phyloP scores from a whole-genome alignment of 2,888 invertebrate genomes.

The Drosophila mettleri region DNA sequence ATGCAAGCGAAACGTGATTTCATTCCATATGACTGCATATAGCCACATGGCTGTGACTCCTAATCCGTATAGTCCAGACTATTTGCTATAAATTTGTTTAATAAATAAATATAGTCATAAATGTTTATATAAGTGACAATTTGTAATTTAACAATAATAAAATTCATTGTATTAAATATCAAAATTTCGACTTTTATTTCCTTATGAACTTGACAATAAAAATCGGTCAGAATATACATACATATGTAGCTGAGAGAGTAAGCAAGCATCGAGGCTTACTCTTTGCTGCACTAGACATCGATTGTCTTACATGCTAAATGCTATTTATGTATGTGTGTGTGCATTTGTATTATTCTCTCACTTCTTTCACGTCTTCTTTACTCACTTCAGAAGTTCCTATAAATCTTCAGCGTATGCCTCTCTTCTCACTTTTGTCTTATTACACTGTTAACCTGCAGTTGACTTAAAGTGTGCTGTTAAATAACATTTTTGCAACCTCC shows the following conservation, averaged over 20 bases:
- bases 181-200: too few species aligned
- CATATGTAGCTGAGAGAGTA: too few species aligned
- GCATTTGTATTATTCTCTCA: too few species aligned
- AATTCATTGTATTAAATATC: neutral
- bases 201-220: neutral
- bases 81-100: slow-evolving; percentile 9
- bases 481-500: neutral
- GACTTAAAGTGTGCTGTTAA: neutral
- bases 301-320: too few species aligned
- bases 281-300: too few species aligned
- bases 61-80: slow-evolving; percentile 7
- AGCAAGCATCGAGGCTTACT: too few species aligned
- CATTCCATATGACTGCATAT: slow-evolving; percentile 49
- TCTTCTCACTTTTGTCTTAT: too few species aligned
- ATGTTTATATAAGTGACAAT: neutral
- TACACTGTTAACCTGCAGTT: neutral
- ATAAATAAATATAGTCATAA: slow-evolving; percentile 17
- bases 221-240: neutral
- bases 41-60: slow-evolving; percentile 23
- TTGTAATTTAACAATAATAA: neutral
- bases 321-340: too few species aligned
- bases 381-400: too few species aligned
- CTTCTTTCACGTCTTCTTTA: neutral
- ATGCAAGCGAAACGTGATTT: slow-evolving; percentile 62
- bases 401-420: too few species aligned